Conservation (phyloP, 1,140 invertebrate species). For the Diprion similis region DNA sequence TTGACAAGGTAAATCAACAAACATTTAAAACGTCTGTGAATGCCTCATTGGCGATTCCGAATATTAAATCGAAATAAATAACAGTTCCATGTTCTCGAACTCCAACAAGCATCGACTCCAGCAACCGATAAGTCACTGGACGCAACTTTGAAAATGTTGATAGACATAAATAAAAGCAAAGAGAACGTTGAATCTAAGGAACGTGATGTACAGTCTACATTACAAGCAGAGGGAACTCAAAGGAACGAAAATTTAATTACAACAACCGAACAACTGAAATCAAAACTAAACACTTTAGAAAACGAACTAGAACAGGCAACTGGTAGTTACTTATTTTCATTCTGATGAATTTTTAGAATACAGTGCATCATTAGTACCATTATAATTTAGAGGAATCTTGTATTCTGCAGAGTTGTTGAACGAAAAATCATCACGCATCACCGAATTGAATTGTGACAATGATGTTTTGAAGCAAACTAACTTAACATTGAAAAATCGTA, state of each 20-base stretch:
- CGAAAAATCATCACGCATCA: not conserved
- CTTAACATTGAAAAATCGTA: constrained; percentile 24
- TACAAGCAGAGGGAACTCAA: constrained; percentile 22
- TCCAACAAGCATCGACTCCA: constrained; percentile 49
- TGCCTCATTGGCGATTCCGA: not conserved
- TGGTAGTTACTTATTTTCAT: constrained; percentile 28
- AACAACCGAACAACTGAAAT: constrained; percentile 22
- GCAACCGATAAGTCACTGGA: constrained; percentile 41
- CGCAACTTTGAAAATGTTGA: constrained; percentile 44
- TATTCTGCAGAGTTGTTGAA: not conserved
- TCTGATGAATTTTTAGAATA: constrained; percentile 6
- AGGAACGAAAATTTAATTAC: constrained; percentile 23
- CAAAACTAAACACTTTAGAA: constrained; percentile 28
- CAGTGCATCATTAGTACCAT: not conserved
- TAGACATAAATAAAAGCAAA: constrained; percentile 38
- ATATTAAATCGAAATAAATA: constrained; percentile 22
- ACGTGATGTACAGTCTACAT: constrained; percentile 10
- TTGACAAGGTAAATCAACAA: constrained; percentile 49
- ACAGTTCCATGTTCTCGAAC: constrained; percentile 49
- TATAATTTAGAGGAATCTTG: not conserved
- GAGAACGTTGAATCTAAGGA: constrained; percentile 9
- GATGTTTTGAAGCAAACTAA: constrained; percentile 18
- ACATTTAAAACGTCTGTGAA: constrained; percentile 10
- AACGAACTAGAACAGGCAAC: constrained; percentile 35
- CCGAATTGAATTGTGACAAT: not conserved